These are phyloP conservation scores for Beroe forskalii DNA, from an alignment of 37 sponge, comb jelly and placozoan genomes.

Conservation along the genomic window DNA sequence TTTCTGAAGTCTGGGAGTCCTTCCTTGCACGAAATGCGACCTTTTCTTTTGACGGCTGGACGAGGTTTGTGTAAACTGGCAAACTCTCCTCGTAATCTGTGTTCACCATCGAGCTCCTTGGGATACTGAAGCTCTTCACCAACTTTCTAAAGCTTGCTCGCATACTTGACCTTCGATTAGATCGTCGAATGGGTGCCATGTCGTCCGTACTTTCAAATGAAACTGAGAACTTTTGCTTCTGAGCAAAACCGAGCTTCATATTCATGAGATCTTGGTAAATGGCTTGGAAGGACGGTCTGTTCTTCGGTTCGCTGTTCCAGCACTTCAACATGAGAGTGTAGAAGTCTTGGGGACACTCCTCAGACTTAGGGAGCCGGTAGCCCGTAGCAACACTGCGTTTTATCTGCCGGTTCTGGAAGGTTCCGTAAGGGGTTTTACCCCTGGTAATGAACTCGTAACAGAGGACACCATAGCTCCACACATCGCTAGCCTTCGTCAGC, in stretches of 20 bases:
- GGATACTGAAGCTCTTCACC: slow-evolving; percentile 29
- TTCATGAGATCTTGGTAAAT: slow-evolving; percentile 70
- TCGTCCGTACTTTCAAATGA: slow-evolving; percentile 5
- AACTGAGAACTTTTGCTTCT: not conserved
- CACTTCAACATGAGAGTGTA: slow-evolving; percentile 77
- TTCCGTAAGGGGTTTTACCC: slow-evolving; percentile 84
- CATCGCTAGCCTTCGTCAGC: slow-evolving; percentile 74
- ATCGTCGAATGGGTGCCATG: not conserved
- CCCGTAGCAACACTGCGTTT: slow-evolving; percentile 75
- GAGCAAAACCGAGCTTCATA: slow-evolving; percentile 57
- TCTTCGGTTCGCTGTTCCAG: slow-evolving; percentile 72
- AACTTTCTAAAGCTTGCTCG: slow-evolving; percentile 34
- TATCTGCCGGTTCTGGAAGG: slow-evolving; percentile 75
- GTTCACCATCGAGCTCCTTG: not conserved
- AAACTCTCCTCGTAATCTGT: not conserved
- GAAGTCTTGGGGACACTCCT: slow-evolving; percentile 73
- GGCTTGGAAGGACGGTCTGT: slow-evolving; percentile 73
- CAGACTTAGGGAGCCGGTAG: slow-evolving; percentile 79
- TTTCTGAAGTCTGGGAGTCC: not conserved
- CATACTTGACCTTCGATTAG: slow-evolving; percentile 17
- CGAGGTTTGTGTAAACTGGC: slow-evolving; percentile 8
- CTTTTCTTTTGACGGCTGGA: slow-evolving; percentile 40
- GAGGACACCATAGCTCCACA: slow-evolving; percentile 86
- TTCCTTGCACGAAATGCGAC: not conserved
- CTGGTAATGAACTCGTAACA: slow-evolving; percentile 81